These are phyloP conservation scores for Sinodicranocentrus sp. DNA, from an alignment of 2,888 invertebrate species.

Conservation along the genomic window DNA sequence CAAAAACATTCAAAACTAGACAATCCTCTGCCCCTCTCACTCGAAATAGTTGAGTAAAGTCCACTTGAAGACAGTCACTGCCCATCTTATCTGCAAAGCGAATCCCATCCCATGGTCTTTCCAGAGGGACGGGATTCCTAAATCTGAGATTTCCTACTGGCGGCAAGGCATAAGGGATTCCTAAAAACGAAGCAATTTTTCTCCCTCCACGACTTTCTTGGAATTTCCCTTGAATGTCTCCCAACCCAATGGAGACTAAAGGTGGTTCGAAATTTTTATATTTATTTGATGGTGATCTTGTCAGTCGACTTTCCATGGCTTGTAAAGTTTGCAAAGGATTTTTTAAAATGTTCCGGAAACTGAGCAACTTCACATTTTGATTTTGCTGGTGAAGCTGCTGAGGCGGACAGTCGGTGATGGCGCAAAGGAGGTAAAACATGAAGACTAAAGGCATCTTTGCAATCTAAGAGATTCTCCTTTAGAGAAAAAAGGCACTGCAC, in stretches of 20 bases:
- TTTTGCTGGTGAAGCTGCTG: neutral
- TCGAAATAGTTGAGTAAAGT: slow-evolving; percentile 50
- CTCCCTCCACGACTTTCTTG: slow-evolving; percentile 58
- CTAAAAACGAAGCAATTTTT: slow-evolving; percentile 78
- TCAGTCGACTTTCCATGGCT: neutral
- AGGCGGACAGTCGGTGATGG: slow-evolving; percentile 61
- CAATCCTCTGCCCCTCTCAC: slow-evolving; percentile 64
- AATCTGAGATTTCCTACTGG: slow-evolving; percentile 89
- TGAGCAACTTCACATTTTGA: too few species aligned
- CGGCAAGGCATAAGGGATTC: slow-evolving; percentile 94
- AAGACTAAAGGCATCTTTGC: slow-evolving; percentile 35
- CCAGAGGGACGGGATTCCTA: slow-evolving; percentile 89
- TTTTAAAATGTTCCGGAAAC: neutral
- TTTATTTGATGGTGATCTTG: neutral
- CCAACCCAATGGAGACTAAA: neutral
- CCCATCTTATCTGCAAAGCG: slow-evolving; percentile 61
- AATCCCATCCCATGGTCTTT: slow-evolving; percentile 88
- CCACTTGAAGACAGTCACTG: slow-evolving; percentile 71
- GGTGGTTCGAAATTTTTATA: neutral
- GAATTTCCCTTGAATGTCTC: slow-evolving; percentile 46
- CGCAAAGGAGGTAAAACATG: slow-evolving; percentile 53
- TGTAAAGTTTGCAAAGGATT: too few species aligned
- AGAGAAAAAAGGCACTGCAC: too few species aligned
- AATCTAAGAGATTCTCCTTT: too few species aligned
- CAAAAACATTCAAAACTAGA: slow-evolving; percentile 60